phyloP scores from a whole-genome alignment of 2,888 invertebrate species.

The Drosophila setosimentum region DNA sequence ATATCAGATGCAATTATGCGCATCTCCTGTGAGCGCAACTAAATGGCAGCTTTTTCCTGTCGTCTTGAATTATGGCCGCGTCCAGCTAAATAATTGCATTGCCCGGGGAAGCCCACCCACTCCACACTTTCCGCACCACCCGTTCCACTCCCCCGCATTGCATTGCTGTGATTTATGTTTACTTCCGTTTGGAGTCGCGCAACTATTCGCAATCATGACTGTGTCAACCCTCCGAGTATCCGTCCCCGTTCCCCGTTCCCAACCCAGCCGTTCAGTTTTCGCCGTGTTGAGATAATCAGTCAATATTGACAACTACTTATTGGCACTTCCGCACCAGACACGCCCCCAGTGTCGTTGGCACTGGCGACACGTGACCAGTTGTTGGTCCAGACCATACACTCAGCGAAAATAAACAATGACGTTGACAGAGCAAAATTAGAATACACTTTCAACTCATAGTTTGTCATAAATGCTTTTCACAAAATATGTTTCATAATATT shows the following conservation, averaged over 20 bases:
- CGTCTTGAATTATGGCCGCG: conserved; percentile 70
- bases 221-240: conserved; percentile 21
- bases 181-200: conserved; percentile 66
- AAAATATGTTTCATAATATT: background rate
- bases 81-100: conserved; percentile 73
- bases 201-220: conserved; percentile 73
- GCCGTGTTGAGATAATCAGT: conserved; percentile 81
- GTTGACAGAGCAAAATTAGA: background rate
- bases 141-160: background rate
- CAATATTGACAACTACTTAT: conserved; percentile 85
- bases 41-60: conserved; percentile 78
- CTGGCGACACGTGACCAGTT: conserved; percentile 57
- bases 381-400: conserved; percentile 23
- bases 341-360: conserved; percentile 24
- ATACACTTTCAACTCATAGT: background rate
- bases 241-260: background rate
- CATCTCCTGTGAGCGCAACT: conserved; percentile 72
- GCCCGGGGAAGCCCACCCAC: conserved; percentile 22
- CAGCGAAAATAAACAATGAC: background rate
- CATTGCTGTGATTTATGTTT: conserved; percentile 74
- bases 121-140: background rate
- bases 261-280: conserved; percentile 32
- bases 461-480: background rate
- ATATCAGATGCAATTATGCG: conserved; percentile 79
- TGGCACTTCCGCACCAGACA: conserved; percentile 79